A percentile compares a stretch with the other conserved stretches of the same genome.
phyloP scores from a whole-genome alignment of 2,888 invertebrate genomes.

The Acrobasis repandana region DNA sequence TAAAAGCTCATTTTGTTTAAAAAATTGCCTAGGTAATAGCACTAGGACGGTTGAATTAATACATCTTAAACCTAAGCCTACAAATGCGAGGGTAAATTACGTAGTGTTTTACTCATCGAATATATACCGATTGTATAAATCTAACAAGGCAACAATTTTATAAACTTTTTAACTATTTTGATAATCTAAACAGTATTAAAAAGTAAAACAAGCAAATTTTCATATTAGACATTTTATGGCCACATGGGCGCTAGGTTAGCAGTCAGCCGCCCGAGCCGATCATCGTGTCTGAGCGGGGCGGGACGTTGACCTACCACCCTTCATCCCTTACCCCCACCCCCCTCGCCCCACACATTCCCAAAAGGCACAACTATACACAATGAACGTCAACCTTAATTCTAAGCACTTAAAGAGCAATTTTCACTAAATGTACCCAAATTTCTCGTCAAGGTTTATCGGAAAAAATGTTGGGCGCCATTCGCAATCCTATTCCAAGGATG shows the following conservation, averaged over 20 bases:
- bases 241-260: slow-evolving; percentile 21
- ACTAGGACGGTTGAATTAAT: too few relatives aligned
- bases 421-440: slow-evolving; percentile 41
- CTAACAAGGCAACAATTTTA: too few relatives aligned
- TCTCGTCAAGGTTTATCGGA: slow-evolving; percentile 53
- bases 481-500: slow-evolving; percentile 61
- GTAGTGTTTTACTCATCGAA: too few relatives aligned
- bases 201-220: background rate
- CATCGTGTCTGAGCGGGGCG: slow-evolving; percentile 40
- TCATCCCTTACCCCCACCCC: slow-evolving; percentile 44
- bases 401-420: slow-evolving; percentile 52
- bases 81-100: too few relatives aligned
- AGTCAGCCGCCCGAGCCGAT: slow-evolving; percentile 35
- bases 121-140: too few relatives aligned
- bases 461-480: slow-evolving; percentile 63
- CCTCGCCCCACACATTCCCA: slow-evolving; percentile 42
- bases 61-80: too few relatives aligned
- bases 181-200: background rate
- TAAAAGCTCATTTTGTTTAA: too few relatives aligned
- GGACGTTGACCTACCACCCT: slow-evolving; percentile 71
- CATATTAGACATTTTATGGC: background rate
- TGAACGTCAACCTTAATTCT: slow-evolving; percentile 66
- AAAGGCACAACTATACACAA: slow-evolving; percentile 40
- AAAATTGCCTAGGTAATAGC: too few relatives aligned
- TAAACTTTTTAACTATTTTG: too few relatives aligned